phyloP scores from a whole-genome alignment of 2,888 invertebrate species.

The Caenorhabditis sulstoni region DNA sequence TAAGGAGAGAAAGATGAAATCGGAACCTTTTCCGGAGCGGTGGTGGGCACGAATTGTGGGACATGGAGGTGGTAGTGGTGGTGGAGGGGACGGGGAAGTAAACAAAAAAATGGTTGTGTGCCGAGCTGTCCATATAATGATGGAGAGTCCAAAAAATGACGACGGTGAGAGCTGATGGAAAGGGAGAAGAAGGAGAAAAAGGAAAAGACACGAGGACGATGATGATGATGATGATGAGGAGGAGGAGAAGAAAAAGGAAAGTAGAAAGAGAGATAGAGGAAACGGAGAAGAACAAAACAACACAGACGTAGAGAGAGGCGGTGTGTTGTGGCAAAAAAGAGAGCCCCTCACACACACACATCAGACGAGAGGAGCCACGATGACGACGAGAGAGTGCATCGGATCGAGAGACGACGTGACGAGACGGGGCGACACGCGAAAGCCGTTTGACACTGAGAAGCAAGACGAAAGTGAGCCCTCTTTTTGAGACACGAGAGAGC shows the following conservation, averaged over 20 bases:
- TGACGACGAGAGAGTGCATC: not conserved
- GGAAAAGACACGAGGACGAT: conserved; percentile 2
- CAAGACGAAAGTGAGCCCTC: conserved; percentile 29
- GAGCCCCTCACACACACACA: conserved; percentile 12
- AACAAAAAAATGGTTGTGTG: conserved; percentile 13
- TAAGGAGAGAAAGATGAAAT: conserved; percentile 12
- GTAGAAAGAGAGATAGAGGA: conserved; percentile 20
- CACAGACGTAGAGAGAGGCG: conserved; percentile 3
- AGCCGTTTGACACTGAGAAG: not conserved
- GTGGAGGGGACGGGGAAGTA: not conserved
- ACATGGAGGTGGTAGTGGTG: not conserved
- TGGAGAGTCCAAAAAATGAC: conserved; percentile 43
- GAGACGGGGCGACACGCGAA: not conserved
- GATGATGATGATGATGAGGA: conserved; percentile 17
- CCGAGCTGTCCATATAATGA: conserved; percentile 30
- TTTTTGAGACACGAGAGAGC: conserved; percentile 6
- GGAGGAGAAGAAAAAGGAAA: conserved; percentile 22
- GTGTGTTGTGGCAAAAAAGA: conserved; percentile 35
- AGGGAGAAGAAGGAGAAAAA: not conserved
- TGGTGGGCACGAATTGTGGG: not conserved
- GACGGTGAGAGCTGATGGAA: conserved; percentile 1
- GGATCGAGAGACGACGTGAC: conserved; percentile 3
- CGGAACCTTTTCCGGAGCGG: conserved; percentile 36
- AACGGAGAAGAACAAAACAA: conserved; percentile 39
- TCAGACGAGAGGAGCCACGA: conserved; percentile 32